Base-by-base conservation (phyloP, 2,888 invertebrate genomes). In the Synergus umbraculus region DNA sequence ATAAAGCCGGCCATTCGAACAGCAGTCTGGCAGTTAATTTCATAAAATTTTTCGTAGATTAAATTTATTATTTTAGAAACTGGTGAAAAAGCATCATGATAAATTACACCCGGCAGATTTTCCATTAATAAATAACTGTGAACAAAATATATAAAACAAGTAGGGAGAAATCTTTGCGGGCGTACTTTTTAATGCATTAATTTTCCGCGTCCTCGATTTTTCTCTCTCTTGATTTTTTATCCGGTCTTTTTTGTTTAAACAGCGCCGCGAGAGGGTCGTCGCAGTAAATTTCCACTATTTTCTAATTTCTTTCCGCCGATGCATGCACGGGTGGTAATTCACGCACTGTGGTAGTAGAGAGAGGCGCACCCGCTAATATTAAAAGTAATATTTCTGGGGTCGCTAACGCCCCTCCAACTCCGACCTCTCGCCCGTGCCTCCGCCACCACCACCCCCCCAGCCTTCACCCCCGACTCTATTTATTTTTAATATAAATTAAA, bases 401-500 rank as follows among this genome's bases (percentile, higher is more conserved):
- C 90, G 91, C 90, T 91, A 69, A 73, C 83, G 80, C 77, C 81
- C 79, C 78, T 78, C 82, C 85, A 29, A 46, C 79, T 79, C 78
- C 77, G 54, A 66, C 66, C 64, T 58, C 63, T 63, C 67, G 78
- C 54, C 69, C 67, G 73, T 65, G 67, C 64, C 29, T 65, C 78
- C 44, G 29, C 64, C 58, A 65, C 41, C 78, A 49, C 46, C 79
- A 69, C 78, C 67, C 78, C 78, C 67, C 78, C 54, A 76, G 67
- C 37, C 69, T 79, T 80, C 83, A 37, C 80, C 78, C 76, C 76
- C 81, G 82, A 88, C 85, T 88, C 86, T 89, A 90, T 90, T 92
- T 92, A 91, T 91, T 92, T 92, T 92, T 92, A 92, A 92, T 92
- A 91, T 92, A 93, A 93, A 93, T 93, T 93, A 93, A 92, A 93